phyloP scores from a whole-genome alignment of 1,140 invertebrate species.

The Drosophila seguyi region DNA sequence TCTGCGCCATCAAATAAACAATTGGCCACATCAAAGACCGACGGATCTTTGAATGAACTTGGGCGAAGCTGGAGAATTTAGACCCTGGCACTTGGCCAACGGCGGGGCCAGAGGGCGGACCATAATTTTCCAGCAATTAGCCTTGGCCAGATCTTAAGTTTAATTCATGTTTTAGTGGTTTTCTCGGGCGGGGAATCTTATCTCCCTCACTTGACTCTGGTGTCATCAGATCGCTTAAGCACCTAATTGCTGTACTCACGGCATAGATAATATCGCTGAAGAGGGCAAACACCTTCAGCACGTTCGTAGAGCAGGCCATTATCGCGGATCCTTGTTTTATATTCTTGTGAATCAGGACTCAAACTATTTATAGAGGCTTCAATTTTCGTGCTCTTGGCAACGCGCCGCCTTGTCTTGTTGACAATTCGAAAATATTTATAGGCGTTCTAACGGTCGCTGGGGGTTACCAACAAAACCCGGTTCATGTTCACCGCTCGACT shows the following conservation, averaged over 20 bases:
- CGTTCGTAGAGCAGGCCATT: slow-evolving; percentile 79
- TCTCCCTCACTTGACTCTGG: background rate
- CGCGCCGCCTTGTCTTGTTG: slow-evolving; percentile 58
- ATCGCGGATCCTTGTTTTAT: slow-evolving; percentile 7
- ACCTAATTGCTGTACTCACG: slow-evolving; percentile 62
- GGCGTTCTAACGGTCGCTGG: slow-evolving; percentile 62
- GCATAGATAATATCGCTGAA: slow-evolving; percentile 73
- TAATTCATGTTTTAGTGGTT: slow-evolving; percentile 28
- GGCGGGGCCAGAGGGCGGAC: slow-evolving; percentile 4
- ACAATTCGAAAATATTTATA: slow-evolving; percentile 64
- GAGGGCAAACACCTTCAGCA: slow-evolving; percentile 66
- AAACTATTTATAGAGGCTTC: slow-evolving; percentile 14
- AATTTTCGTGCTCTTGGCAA: slow-evolving; percentile 41
- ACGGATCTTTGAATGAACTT: slow-evolving; percentile 39
- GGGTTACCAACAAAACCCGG: slow-evolving; percentile 54
- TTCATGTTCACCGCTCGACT: slow-evolving; percentile 70
- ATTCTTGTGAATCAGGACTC: background rate
- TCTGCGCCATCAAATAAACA: slow-evolving; percentile 56
- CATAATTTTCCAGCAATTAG: slow-evolving; percentile 31
- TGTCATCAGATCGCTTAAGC: slow-evolving; percentile 1
- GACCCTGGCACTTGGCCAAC: slow-evolving; percentile 34
- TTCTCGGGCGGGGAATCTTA: background rate
- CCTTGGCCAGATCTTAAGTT: slow-evolving; percentile 30
- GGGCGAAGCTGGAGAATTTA: slow-evolving; percentile 18
- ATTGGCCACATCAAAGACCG: slow-evolving; percentile 36